Percentiles rank a stretch among this genome's conserved stretches.
Conservation (phyloP, 1,140 invertebrate species). For the Cephus cinctus region DNA sequence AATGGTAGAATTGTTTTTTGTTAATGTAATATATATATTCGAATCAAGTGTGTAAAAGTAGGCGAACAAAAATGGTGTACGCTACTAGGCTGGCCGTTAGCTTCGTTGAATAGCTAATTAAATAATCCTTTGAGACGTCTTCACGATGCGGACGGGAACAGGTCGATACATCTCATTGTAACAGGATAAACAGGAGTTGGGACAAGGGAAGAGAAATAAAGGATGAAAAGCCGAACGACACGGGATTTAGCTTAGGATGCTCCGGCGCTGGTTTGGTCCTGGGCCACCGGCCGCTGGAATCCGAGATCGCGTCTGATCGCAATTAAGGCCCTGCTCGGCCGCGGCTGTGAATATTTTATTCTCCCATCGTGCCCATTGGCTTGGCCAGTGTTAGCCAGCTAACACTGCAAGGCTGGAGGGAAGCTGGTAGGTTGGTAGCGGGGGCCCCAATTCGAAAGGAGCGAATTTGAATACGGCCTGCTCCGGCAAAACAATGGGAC, state of each 20-base stretch:
- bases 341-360: constrained; percentile 47
- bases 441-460: constrained; percentile 35
- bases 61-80: no score
- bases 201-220: constrained; percentile 34
- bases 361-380: constrained; percentile 22
- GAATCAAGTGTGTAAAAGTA: no score
- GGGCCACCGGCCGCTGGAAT: constrained; percentile 29
- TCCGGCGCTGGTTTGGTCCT: constrained; percentile 13
- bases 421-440: no score
- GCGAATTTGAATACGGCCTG: constrained; percentile 45
- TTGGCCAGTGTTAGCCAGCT: constrained; percentile 6
- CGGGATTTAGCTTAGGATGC: constrained; percentile 9
- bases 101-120: constrained; percentile 51
- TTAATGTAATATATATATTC: no score
- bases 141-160: constrained; percentile 42
- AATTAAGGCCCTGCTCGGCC: constrained; percentile 27
- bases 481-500: constrained; percentile 50
- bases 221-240: constrained; percentile 22
- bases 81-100: no score
- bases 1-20: no score
- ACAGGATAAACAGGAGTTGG: constrained; percentile 55
- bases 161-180: constrained; percentile 56
- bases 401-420: constrained; percentile 1
- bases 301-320: constrained; percentile 33
- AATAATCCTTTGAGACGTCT: constrained; percentile 48